Base-by-base conservation (phyloP, 2,888 invertebrate species). In the Onchidella celtica region DNA sequence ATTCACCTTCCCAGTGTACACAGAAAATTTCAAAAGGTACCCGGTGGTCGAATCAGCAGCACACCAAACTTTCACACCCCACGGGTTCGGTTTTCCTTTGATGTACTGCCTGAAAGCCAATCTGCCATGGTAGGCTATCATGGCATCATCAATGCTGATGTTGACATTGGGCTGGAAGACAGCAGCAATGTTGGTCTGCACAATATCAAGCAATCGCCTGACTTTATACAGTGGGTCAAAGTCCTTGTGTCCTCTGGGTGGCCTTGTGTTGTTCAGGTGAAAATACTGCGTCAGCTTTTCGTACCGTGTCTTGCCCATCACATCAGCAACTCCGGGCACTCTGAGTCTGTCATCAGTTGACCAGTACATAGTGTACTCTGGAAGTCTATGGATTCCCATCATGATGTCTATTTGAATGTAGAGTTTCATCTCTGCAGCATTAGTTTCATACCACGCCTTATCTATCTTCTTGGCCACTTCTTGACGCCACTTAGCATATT, bases 1-100 rank as follows among this genome's bases (percentile, higher is more conserved):
- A 6, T 66, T n/a, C 0, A 27, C 1, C 32, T 78, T 78, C 27
- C 78, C 78, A 38, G 78, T 70, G 34, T 69, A 78, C 11, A 78
- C 57, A 17, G 68, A 57, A 32, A 78, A 78, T 14, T 70, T 57
- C 59, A 78, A 29, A 32, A 78, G 55, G 36, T 78, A 78, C 24
- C 69, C 69, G 38, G 59, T 68, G 2, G n/a, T 27, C 3, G 61
- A 38, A 32, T 72, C 72, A 11, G 47, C 40, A 24, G 34, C 24
- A 40, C 79, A 79, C 79, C 79, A 79, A 3, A 73, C 40, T 36
- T 65, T 79, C 40, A 79, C 36, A 6, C 79, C 79, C 79, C 79
- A 79, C n/a, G 79, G 79, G 29, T 69, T 70, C 0, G 79, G 79
- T 40, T 65, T 79, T 3, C 21, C 47, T 36, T 59, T 69, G 61